Percentiles rank a stretch among this genome's conserved stretches.
These are phyloP conservation scores for Plemyria rubiginata DNA, from an alignment of 2,888 invertebrate species.

Conservation along the genomic window DNA sequence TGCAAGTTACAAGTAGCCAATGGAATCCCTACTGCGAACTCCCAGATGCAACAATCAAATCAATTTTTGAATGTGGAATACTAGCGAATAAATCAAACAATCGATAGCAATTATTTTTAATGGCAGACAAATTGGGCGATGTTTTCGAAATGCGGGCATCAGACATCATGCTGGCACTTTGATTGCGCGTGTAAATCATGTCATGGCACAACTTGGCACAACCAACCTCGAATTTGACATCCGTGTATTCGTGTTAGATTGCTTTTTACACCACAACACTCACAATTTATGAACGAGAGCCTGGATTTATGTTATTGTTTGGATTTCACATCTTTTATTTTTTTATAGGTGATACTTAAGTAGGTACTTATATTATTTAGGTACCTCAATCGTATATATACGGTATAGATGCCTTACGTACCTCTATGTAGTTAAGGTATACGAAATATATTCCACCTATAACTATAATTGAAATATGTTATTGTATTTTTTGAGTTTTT, in stretches of 20 bases:
- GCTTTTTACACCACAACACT: constrained; percentile 41
- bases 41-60: not conserved
- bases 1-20: too few species aligned
- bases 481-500: too few species aligned
- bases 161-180: constrained; percentile 48
- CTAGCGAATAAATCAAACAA: not conserved
- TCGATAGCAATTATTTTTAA: constrained; percentile 5
- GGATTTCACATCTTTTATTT: too few species aligned
- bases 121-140: constrained; percentile 5
- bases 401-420: too few species aligned
- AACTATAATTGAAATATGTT: too few species aligned
- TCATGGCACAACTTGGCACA: constrained; percentile 41
- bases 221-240: constrained; percentile 51
- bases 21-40: too few species aligned
- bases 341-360: too few species aligned
- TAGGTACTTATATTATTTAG: too few species aligned
- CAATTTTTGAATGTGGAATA: not conserved
- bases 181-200: constrained; percentile 62
- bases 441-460: too few species aligned
- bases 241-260: constrained; percentile 45
- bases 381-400: too few species aligned
- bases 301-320: not conserved
- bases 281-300: too few species aligned
- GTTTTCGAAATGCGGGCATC: constrained; percentile 5
- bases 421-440: too few species aligned